Evolutionary conservation across 2,113 vertebrate genomes (phyloP).

Genomic region (Hucho hucho): DNA sequence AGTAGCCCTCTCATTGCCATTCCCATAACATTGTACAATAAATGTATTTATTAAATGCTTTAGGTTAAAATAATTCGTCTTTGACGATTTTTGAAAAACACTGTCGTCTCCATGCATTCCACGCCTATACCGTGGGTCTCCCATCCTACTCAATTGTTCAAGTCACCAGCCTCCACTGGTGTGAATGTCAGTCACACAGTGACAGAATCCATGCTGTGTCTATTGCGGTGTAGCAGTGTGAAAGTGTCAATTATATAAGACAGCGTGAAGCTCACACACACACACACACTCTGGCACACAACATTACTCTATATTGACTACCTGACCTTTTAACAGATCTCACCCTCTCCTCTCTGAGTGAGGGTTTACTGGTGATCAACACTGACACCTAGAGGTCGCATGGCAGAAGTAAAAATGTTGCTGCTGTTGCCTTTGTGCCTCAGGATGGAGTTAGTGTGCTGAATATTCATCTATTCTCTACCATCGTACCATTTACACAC

Average conservation of each 20-base stretch:
- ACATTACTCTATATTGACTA: too few species aligned
- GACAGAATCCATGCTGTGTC: conserved; percentile 18
- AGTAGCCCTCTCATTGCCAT: too few species aligned
- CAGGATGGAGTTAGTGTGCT: conserved; percentile 58
- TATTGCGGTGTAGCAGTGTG: conserved; percentile 39
- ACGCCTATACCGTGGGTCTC: too few species aligned
- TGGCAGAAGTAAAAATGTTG: background rate
- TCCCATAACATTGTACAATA: too few species aligned
- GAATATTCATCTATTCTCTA: conserved; percentile 14
- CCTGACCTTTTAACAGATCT: too few species aligned
- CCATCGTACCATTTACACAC: too few species aligned
- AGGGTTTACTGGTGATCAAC: conserved; percentile 1
- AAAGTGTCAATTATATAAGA: conserved; percentile 67
- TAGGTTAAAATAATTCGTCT: too few species aligned
- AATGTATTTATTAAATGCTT: too few species aligned
- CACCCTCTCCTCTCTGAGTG: too few species aligned
- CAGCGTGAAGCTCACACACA: conserved; percentile 26
- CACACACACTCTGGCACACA: background rate
- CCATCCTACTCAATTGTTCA: too few species aligned
- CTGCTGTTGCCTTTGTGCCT: conserved; percentile 22
- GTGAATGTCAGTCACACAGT: conserved; percentile 18
- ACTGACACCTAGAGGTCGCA: conserved; percentile 59
- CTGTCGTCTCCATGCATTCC: too few species aligned
- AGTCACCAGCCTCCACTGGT: background rate
- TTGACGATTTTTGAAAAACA: too few species aligned